Evolutionary conservation across 2,113 vertebrate genomes (phyloP).

Genomic region (Silurus glanis): DNA sequence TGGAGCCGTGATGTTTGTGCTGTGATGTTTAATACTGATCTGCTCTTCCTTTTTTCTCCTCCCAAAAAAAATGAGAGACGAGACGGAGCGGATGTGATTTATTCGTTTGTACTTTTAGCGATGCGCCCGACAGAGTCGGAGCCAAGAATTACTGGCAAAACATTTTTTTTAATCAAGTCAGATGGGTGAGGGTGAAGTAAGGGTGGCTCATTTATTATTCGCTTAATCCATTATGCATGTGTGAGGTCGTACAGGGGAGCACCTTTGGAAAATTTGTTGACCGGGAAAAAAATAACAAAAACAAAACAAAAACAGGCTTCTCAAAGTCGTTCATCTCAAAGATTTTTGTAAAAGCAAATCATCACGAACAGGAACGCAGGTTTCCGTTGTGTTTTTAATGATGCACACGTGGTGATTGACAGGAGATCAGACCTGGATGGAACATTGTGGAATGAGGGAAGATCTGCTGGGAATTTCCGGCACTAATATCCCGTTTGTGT

Average conservation of each 20-base stretch:
- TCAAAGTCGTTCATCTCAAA: not conserved
- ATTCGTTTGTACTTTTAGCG: slow-evolving; percentile 52
- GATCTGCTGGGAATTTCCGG: slow-evolving; percentile 26
- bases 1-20: not conserved
- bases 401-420: not conserved
- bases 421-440: not conserved
- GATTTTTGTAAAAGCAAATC: not conserved
- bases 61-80: slow-evolving; percentile 20
- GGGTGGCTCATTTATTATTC: slow-evolving; percentile 41
- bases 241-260: not conserved
- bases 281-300: not conserved
- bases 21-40: not conserved
- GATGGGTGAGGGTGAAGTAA: slow-evolving; percentile 39
- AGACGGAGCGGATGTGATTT: slow-evolving; percentile 47
- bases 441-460: not conserved
- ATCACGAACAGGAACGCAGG: too few species aligned
- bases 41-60: not conserved
- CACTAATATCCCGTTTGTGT: slow-evolving; percentile 21
- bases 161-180: slow-evolving; percentile 52
- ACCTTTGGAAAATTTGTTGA: slow-evolving; percentile 8
- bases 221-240: slow-evolving; percentile 39
- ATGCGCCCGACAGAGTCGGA: slow-evolving; percentile 29
- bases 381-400: not conserved
- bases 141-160: slow-evolving; percentile 55
- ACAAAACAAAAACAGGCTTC: not conserved